phyloP scores from a whole-genome alignment of 2,888 invertebrate genomes.

The Tetanocera ferruginea region DNA sequence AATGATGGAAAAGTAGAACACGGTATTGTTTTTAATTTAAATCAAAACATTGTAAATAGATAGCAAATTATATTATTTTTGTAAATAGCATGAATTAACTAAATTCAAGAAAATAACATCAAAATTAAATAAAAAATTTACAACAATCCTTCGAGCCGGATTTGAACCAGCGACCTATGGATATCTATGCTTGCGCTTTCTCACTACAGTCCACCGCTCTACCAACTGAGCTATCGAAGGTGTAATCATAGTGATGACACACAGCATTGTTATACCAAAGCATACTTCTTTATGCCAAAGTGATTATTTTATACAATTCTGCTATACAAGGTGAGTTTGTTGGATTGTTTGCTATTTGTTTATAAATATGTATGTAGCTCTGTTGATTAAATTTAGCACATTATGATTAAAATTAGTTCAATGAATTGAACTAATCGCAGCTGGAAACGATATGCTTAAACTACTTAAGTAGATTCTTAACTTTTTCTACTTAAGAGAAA shows the following conservation, averaged over 20 bases:
- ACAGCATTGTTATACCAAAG: not conserved
- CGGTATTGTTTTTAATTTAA: not conserved
- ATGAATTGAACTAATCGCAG: too few species aligned
- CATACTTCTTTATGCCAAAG: not conserved
- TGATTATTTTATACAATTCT: too few species aligned
- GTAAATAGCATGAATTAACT: too few species aligned
- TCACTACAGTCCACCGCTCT: conserved; percentile 67
- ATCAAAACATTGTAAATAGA: not conserved
- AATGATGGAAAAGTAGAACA: not conserved
- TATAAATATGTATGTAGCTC: too few species aligned
- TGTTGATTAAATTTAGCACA: too few species aligned
- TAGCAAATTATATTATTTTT: too few species aligned
- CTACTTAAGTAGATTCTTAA: too few species aligned
- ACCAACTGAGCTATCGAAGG: conserved; percentile 69
- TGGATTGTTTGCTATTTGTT: too few species aligned
- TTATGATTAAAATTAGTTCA: too few species aligned
- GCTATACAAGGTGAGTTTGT: not conserved
- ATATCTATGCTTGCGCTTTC: conserved; percentile 61
- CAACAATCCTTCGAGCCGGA: conserved; percentile 75
- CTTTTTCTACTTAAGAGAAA: too few species aligned
- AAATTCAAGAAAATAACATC: not conserved
- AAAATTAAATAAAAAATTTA: conserved; percentile 20
- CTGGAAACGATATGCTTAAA: too few species aligned
- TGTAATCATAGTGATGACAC: not conserved
- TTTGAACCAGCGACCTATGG: conserved; percentile 80